Base-by-base conservation (phyloP, 2,113 vertebrate species). In the Corvus moneduloides region DNA sequence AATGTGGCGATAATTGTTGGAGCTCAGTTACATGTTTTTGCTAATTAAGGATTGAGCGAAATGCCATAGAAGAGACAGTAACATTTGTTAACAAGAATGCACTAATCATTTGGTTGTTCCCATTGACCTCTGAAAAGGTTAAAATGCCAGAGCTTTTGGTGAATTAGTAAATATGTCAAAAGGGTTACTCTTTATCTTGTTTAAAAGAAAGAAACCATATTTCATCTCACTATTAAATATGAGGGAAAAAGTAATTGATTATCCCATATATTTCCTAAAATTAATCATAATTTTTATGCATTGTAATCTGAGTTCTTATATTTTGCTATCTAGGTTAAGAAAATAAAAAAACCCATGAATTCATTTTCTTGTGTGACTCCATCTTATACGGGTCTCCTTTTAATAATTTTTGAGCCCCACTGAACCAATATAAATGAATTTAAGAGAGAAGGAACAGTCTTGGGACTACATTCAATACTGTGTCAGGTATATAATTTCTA, bases 21-120 rank as follows among this genome's bases (percentile, higher is more conserved):
- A 90, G 78, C 74, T 90, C 64, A 72, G 44, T 87, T 95, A 93
- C 90, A 94, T 85, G 84, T 35, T 93, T 95, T 85, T 89, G 66
- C 75, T 97, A 96, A 97, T 98, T 97, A 97, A 87, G 89, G 62
- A 90, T 79, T 75, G 90, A 95, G 61, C 18, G 63, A 96, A 97
- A 96, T 95, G 88, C 63, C 88, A 92, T 28, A 82, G 41, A 85
- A 90, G 51, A 89, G 87, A 88, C 48, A 95, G 52, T 88, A 88
- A 84, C 68, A 93, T 94, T 96, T 96, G 72, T 91, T 97, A 96
- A 97, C 81, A 92, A 87, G 90, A 89, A 95, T 74, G 86, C 49
- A 75, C 44, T 92, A 95, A 84, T 69, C 59, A 78, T 46, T 41
- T 79, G 74, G 51, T 66, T 90, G 4, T 90, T 95, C 26, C 33